Base-by-base conservation (phyloP, 1,140 invertebrate genomes). In the Monomorium pharaonis region DNA sequence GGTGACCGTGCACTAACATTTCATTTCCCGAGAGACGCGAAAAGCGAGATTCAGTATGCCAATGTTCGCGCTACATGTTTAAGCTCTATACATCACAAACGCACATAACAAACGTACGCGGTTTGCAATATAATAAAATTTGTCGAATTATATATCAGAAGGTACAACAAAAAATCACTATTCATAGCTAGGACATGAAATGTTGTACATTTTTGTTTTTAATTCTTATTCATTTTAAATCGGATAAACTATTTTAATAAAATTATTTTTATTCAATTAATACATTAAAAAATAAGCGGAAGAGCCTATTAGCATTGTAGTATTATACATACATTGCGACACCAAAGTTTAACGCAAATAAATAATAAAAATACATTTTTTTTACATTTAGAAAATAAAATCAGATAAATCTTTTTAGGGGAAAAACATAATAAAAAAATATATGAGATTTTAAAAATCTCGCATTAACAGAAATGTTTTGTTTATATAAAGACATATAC, bases 11-110 rank as follows among this genome's bases (percentile, higher is more conserved):
- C 67, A 42, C 27, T 65, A 65, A 65, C 51, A 24, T 74, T 60
- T 72, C 78, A 70, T 83, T 83, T 83, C 67, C 78, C 67, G 33
- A 62, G 44, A 37, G 74, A 84, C 60, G 58, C 9, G 74, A 78
- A 77, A 84, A 51, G 21, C 30, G 24, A 21, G n/a, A 12, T 54
- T 44, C 72, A 77, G 42, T 63, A 84, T 42, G 72, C 44, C 56
- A 77, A 83, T 74, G 58, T 74, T 37, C 37, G 27, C 67, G 18
- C 42, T 72, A 14, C 24, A 27, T 18, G 27, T 47, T 77, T 7
- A 56, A 21, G 16, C 42, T 27, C 14, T 60, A 47, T 16, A 7
- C 67, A 33, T 74, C 37, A 58, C 44, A 83, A 83, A 74, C 37
- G 37, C 27, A 21, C 14, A 14, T 67, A 65, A 76, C 37, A 37